Percentiles rank a stretch among this genome's conserved stretches.
phyloP scores from a whole-genome alignment of 2,888 invertebrate genomes.

The Calameuta idolon region DNA sequence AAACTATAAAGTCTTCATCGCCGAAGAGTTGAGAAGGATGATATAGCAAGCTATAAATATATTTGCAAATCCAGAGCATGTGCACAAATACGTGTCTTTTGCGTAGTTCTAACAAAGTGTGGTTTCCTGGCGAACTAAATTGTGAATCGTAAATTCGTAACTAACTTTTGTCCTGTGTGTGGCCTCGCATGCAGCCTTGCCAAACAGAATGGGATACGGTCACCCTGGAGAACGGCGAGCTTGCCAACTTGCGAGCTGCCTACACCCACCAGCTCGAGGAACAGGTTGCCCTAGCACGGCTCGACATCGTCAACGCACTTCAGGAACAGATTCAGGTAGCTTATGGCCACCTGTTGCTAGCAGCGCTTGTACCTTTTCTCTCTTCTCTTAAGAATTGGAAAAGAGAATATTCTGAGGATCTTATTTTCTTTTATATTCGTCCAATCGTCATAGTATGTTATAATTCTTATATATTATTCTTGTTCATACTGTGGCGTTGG shows the following conservation, averaged over 20 bases:
- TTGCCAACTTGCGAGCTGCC: conserved; percentile 56
- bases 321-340: conserved; percentile 82
- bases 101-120: neutral
- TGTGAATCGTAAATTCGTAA: conserved; percentile 35
- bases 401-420: neutral
- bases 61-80: neutral
- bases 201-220: conserved; percentile 61
- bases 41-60: neutral
- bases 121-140: neutral
- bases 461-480: neutral
- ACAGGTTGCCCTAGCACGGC: conserved; percentile 74
- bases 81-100: neutral
- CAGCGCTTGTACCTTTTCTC: neutral
- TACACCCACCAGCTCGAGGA: conserved; percentile 69
- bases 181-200: conserved; percentile 59
- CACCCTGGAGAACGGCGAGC: conserved; percentile 54
- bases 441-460: neutral
- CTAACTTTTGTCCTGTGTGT: conserved; percentile 29
- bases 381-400: neutral
- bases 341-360: conserved; percentile 27
- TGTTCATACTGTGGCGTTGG: neutral
- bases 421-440: neutral
- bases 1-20: neutral
- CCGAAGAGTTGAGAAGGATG: neutral
- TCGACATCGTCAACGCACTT: conserved; percentile 77